Evolutionary conservation across 1,140 invertebrate species (phyloP).

Genomic region (Musca vetustissima): DNA sequence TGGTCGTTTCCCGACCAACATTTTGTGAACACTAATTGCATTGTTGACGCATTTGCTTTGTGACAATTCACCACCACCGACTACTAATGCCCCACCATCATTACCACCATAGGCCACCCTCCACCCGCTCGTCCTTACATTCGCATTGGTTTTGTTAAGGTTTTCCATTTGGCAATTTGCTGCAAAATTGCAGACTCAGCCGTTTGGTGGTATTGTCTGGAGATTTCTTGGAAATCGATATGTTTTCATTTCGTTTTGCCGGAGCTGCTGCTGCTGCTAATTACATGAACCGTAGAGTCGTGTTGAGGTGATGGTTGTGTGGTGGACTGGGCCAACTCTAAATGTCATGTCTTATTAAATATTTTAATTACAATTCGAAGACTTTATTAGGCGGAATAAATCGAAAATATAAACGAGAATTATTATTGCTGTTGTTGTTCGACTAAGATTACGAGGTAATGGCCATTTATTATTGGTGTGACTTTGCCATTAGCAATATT

Average conservation of each 20-base stretch:
- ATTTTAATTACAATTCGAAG: slow-evolving; percentile 10
- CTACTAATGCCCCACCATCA: too few species aligned
- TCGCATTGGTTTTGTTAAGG: background rate
- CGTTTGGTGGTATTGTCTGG: slow-evolving; percentile 13
- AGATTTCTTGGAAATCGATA: slow-evolving; percentile 20
- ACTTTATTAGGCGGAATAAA: too few species aligned
- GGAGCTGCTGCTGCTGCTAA: background rate
- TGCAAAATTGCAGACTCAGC: background rate
- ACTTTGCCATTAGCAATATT: background rate
- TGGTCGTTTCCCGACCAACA: too few species aligned
- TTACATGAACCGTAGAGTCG: background rate
- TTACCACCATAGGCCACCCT: too few species aligned
- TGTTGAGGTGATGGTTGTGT: too few species aligned
- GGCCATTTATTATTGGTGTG: background rate
- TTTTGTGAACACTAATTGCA: slow-evolving; percentile 10
- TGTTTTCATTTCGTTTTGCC: slow-evolving; percentile 8
- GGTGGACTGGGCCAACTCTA: background rate
- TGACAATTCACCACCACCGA: slow-evolving; percentile 13
- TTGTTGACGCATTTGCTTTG: slow-evolving; percentile 19
- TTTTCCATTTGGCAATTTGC: background rate
- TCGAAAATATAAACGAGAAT: slow-evolving; percentile 4
- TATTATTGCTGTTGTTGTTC: background rate
- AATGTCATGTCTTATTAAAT: slow-evolving; percentile 19
- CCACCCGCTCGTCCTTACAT: too few species aligned
- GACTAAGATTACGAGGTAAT: too few species aligned